These are phyloP conservation scores for Ormyrus thymus DNA, from an alignment of 2,888 invertebrate species.

Conservation along the genomic window DNA sequence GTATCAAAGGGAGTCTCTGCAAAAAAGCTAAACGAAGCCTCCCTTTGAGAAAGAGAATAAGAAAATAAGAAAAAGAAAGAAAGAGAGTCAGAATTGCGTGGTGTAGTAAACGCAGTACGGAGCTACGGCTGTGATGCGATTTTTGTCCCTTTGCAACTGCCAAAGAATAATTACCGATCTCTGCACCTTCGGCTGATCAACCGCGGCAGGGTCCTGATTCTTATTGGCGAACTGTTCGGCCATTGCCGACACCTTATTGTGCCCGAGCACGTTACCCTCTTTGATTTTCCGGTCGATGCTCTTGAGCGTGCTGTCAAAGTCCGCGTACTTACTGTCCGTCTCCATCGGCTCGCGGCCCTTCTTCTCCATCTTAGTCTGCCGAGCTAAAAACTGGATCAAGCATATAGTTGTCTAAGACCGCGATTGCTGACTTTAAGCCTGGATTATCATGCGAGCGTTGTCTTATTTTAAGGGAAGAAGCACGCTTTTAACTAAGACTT, in stretches of 20 bases:
- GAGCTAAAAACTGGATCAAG: slow-evolving; percentile 79
- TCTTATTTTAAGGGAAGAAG: slow-evolving; percentile 29
- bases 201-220: slow-evolving; percentile 52
- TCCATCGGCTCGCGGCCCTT: slow-evolving; percentile 80
- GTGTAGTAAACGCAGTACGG: slow-evolving; percentile 56
- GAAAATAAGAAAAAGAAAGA: neutral
- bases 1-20: neutral
- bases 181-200: slow-evolving; percentile 76
- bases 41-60: neutral
- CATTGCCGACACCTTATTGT: slow-evolving; percentile 89
- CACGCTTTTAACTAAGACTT: no score
- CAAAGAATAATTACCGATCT: slow-evolving; percentile 77
- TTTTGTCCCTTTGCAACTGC: slow-evolving; percentile 54
- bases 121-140: slow-evolving; percentile 53
- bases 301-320: slow-evolving; percentile 84
- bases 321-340: slow-evolving; percentile 80
- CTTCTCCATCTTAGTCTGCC: slow-evolving; percentile 83
- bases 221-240: slow-evolving; percentile 85
- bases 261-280: slow-evolving; percentile 84
- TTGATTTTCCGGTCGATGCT: slow-evolving; percentile 84
- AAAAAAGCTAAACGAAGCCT: no score
- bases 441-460: neutral
- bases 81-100: slow-evolving; percentile 32
- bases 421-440: neutral
- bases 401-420: slow-evolving; percentile 68